Base-by-base conservation (phyloP, 2,797 vertebrate genomes). In the Smutsia gigantea region DNA sequence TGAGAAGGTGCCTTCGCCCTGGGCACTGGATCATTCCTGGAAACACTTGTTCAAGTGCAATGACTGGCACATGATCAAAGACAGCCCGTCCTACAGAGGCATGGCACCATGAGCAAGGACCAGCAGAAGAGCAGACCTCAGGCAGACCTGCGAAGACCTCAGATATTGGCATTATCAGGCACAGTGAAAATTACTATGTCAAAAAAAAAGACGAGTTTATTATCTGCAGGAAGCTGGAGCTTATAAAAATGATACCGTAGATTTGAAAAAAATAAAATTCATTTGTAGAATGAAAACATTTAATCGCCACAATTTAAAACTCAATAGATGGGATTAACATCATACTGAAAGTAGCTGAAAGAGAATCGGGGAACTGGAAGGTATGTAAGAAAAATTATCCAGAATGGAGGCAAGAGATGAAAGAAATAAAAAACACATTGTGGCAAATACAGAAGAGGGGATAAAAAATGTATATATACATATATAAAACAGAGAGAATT, bases 1-100 rank as follows among this genome's bases (percentile, higher is more conserved):
- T 4, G 18, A n/a, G 57, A 34, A 0, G 49, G n/a, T 1, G 2
- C 31, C 71, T 34, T 78, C 27, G 2, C 4, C 21, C 7, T 0
- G 46, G 9, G 0, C 34, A 10, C 6, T 17, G 14, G 5, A 4
- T 23, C 5, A n/a, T 29, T 59, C 81, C 81, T 49, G 3, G 4
- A 49, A 21, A 5, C 9, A 46, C 31, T 3, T 25, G 10, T 57
- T 39, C 59, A 27, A 64, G 85, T 3, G 10, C 59, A 21, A 2
- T 5, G 82, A 31, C 31, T 17, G 9, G 8, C 51, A 51, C n/a
- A 18, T 1, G 6, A 19, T 13, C 19, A 4, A 53, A 64, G 68
- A 19, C 13, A 14, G 66, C 17, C 29, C 4, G 53, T 11, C n/a
- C 7, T 0, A 4, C 10, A 1, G 49, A 66, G 17, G 5, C 7